Base-by-base conservation (phyloP, 1,140 invertebrate genomes). In the Parasteatoda tepidariorum region DNA sequence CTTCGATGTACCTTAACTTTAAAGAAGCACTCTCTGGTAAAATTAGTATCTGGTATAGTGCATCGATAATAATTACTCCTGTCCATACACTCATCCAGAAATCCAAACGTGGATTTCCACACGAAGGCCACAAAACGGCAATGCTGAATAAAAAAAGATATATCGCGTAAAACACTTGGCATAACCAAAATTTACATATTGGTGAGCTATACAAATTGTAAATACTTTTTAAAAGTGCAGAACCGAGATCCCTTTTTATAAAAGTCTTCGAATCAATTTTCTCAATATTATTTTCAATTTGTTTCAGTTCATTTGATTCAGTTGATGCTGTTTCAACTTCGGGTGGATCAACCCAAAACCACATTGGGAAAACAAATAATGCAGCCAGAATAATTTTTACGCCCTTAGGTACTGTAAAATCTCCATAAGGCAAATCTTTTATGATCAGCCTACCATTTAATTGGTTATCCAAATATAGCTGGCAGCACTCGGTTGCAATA, bases 321-420 rank as follows among this genome's bases (percentile, higher is more conserved):
- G n/a, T n/a, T n/a, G n/a, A n/a, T n/a, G n/a, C n/a, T n/a, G n/a
- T n/a, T n/a, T n/a, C n/a, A n/a, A n/a, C n/a, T n/a, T n/a, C n/a
- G n/a, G n/a, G n/a, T n/a, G n/a, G n/a, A n/a, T n/a, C n/a, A n/a
- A 90, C 87, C 89, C 89, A 90, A 2, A 89, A 75, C 62, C 87
- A 89, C 87, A 89, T 89, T 7, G 89, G 89, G 73, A 90, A 87
- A 15, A 90, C 83, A 7, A 90, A 70, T 78, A 89, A 88, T 11
- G 87, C 87, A 83, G 87, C 88, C 0, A 87, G 73, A 24, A 88
- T 86, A 7, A 90, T 88, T 86, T 90, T 90, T n/a, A 89, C 75
- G 86, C 87, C 89, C 22, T 86, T 84, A 3, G 89, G 89, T 26
- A 87, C 75, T 11, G 74, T 86, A 31, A 87, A 68, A 3, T 86